Percentiles rank a stretch among this genome's conserved stretches.
These are phyloP conservation scores for Hypselothyrea guttata DNA, from an alignment of 2,888 invertebrate genomes.

Conservation along the genomic window DNA sequence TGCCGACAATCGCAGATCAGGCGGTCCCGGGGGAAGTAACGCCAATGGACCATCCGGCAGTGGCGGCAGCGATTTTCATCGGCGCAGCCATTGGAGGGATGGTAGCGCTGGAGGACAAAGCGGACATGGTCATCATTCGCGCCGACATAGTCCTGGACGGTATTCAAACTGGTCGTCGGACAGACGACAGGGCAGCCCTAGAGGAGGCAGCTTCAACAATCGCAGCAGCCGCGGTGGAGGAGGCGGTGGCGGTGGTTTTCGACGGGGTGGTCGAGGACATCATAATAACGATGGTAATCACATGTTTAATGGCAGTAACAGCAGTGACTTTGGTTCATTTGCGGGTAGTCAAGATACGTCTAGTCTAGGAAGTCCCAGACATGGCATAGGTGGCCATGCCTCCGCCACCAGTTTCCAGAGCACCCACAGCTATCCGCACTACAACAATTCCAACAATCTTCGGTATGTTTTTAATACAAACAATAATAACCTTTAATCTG, in stretches of 20 bases:
- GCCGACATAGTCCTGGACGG: constrained; percentile 25
- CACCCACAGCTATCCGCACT: constrained; percentile 48
- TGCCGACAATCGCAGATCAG: constrained; percentile 88
- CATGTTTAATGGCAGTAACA: constrained; percentile 38
- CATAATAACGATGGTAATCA: constrained; percentile 20
- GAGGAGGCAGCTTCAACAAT: constrained; percentile 18
- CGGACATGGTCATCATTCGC: constrained; percentile 26
- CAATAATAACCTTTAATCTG: too few species aligned
- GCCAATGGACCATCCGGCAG: constrained; percentile 57
- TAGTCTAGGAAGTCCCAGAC: constrained; percentile 35
- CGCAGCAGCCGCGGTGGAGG: constrained; percentile 30
- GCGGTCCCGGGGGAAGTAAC: constrained; percentile 68
- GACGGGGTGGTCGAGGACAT: constrained; percentile 16
- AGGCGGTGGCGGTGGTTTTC: constrained; percentile 16
- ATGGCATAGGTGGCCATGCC: constrained; percentile 20
- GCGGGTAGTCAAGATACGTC: constrained; percentile 35
- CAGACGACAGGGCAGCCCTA: constrained; percentile 22
- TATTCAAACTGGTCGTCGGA: constrained; percentile 14
- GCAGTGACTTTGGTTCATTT: constrained; percentile 30
- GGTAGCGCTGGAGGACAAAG: constrained; percentile 39
- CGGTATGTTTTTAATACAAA: constrained; percentile 52
- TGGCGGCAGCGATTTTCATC: constrained; percentile 31
- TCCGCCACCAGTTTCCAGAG: constrained; percentile 50
- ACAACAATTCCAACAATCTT: constrained; percentile 32
- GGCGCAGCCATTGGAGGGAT: constrained; percentile 54